phyloP scores from a whole-genome alignment of 2,113 vertebrate species.

The Sialia sialis region DNA sequence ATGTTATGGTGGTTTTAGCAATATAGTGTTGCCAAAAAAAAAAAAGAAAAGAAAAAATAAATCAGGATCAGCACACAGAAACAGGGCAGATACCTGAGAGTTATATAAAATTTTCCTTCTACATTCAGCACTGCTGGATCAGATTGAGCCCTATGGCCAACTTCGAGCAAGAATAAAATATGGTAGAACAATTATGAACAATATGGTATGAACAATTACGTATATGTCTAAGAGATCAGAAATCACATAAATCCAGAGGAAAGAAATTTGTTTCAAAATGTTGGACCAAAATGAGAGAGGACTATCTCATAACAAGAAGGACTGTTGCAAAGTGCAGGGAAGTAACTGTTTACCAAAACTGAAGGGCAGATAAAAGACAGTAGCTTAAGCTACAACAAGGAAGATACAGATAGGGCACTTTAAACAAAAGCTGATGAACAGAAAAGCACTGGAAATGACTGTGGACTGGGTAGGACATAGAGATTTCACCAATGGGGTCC shows the following conservation, averaged over 20 bases:
- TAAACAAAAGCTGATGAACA: neutral
- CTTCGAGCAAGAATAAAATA: neutral
- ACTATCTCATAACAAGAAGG: neutral
- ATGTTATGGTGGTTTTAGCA: neutral
- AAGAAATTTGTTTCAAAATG: neutral
- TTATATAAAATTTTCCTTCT: neutral
- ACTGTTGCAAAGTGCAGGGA: neutral
- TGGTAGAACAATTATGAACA: neutral
- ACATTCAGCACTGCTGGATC: neutral
- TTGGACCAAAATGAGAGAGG: neutral
- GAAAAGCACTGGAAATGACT: neutral
- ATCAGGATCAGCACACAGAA: neutral
- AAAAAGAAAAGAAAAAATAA: neutral
- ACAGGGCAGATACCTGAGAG: neutral
- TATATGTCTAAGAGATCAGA: neutral
- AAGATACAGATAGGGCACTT: neutral
- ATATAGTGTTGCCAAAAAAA: neutral
- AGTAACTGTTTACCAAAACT: neutral
- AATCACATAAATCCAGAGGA: neutral
- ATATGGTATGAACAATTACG: too few relatives aligned
- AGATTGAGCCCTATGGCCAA: neutral
- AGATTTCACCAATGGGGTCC: neutral
- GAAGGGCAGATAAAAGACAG: neutral
- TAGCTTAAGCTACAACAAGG: neutral
- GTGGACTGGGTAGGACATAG: neutral